Percentiles rank a stretch among this genome's conserved stretches.
Evolutionary conservation across 2,113 vertebrate species (phyloP).

Genomic region (Ceyx cyanopectus): DNA sequence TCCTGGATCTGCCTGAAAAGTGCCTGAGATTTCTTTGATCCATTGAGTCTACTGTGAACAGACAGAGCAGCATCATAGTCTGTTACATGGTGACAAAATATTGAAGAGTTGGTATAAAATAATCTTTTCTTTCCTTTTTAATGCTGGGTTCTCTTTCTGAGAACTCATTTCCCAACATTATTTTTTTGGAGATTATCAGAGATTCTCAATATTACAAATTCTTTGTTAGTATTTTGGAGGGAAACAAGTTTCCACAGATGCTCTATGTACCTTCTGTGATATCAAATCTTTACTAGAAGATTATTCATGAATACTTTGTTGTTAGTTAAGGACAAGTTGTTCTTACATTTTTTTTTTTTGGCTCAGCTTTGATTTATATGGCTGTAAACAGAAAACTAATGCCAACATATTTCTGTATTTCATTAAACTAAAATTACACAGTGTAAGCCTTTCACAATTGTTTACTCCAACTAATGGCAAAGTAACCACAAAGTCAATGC

Average conservation of each 20-base stretch:
- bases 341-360: constrained; percentile 31
- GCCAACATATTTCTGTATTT: constrained; percentile 41
- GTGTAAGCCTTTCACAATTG: constrained; percentile 28
- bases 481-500: constrained; percentile 32
- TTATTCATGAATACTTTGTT: constrained; percentile 40
- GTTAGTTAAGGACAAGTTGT: constrained; percentile 26
- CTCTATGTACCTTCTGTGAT: neutral
- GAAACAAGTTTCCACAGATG: constrained; percentile 14
- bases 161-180: neutral
- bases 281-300: constrained; percentile 9
- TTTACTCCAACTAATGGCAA: constrained; percentile 21
- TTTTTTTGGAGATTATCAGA: neutral
- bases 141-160: neutral
- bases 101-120: neutral
- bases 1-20: neutral
- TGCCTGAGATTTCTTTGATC: neutral
- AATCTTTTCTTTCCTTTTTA: neutral
- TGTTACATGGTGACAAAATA: neutral
- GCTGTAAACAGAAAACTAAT: constrained; percentile 40
- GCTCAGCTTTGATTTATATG: constrained; percentile 37
- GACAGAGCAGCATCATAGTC: neutral
- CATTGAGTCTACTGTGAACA: neutral
- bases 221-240: neutral
- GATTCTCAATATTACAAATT: neutral
- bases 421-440: constrained; percentile 39